Conservation (phyloP, 2,888 invertebrate species). For the Drosophila nr. perissopoda region DNA sequence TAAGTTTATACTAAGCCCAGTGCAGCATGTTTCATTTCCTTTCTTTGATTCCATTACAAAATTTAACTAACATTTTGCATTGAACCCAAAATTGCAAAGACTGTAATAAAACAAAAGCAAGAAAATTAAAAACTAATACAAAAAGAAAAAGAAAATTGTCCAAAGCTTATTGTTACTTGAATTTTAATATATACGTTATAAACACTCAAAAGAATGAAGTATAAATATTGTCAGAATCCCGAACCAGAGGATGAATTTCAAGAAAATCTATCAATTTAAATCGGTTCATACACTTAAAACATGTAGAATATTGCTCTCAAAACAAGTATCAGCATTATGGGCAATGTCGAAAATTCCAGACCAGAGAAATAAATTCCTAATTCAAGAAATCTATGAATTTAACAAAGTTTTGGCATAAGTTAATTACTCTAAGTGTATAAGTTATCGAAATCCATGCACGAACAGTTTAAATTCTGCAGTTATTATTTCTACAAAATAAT, state of each 20-base stretch:
- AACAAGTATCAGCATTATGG: background rate
- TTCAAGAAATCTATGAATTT: background rate
- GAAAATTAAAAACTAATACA: conserved; percentile 35
- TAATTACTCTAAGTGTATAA: background rate
- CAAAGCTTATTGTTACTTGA: conserved; percentile 34
- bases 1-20: conserved; percentile 59
- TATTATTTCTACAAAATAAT: background rate
- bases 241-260: background rate
- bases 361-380: background rate
- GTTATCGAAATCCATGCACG: background rate
- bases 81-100: conserved; percentile 48
- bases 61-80: conserved; percentile 35
- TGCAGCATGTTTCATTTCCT: conserved; percentile 29
- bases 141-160: conserved; percentile 15
- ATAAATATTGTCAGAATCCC: background rate
- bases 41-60: conserved; percentile 1
- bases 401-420: background rate
- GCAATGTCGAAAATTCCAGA: background rate
- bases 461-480: too few relatives aligned
- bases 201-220: background rate
- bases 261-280: background rate
- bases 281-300: background rate
- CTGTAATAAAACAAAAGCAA: conserved; percentile 45
- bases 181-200: background rate
- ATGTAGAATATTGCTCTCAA: background rate